Conservation (phyloP, 2,113 vertebrate species). For the Cnemophilus loriae region DNA sequence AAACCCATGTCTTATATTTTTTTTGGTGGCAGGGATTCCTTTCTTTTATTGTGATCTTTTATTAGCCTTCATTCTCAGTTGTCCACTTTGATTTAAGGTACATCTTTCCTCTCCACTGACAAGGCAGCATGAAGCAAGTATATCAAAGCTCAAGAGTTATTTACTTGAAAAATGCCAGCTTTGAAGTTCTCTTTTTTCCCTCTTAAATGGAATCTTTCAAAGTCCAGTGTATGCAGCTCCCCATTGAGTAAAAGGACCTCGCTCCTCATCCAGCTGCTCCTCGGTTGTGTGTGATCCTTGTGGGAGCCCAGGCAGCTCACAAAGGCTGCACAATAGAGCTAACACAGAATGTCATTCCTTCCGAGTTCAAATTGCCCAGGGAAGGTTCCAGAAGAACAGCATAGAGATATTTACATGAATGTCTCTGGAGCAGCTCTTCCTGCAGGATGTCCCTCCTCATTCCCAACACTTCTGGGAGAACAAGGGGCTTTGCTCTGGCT, state of each 20-base stretch:
- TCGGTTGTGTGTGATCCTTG: neutral
- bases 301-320: neutral
- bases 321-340: neutral
- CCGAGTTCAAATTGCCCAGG: neutral
- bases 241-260: slow-evolving; percentile 7
- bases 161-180: slow-evolving; percentile 42
- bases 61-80: slow-evolving; percentile 43
- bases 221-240: slow-evolving; percentile 11
- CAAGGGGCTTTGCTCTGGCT: neutral
- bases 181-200: neutral
- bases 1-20: neutral
- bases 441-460: neutral
- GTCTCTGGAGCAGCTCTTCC: neutral
- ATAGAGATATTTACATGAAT: neutral
- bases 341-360: neutral
- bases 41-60: slow-evolving; percentile 34
- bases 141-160: slow-evolving; percentile 59
- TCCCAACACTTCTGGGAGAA: neutral
- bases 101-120: slow-evolving; percentile 15
- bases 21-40: neutral
- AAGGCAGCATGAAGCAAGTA: slow-evolving; percentile 11
- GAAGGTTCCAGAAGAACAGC: neutral
- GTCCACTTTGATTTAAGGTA: slow-evolving; percentile 53
- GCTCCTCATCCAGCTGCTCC: neutral
- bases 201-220: slow-evolving; percentile 29